Conservation (phyloP, 2,113 vertebrate species). For the Ivindomyrus marchei region DNA sequence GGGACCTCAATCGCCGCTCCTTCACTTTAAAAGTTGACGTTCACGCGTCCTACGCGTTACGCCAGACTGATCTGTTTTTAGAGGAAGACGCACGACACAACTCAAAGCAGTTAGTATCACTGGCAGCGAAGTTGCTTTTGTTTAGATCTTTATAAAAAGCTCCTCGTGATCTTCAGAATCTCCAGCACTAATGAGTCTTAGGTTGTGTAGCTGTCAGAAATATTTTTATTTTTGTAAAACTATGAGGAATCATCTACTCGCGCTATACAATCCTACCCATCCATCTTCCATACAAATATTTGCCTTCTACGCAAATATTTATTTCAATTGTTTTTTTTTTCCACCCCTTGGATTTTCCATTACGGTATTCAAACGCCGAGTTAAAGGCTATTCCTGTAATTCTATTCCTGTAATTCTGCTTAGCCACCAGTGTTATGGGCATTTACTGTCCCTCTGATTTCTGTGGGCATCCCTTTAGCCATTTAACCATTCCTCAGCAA, state of each 20-base stretch:
- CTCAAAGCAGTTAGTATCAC: background rate
- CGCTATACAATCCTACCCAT: background rate
- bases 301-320: background rate
- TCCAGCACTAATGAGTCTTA: background rate
- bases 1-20: background rate
- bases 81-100: background rate
- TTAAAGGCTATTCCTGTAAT: background rate
- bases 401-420: background rate
- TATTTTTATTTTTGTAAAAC: background rate
- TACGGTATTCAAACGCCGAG: background rate
- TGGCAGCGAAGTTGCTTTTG: background rate
- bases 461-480: background rate
- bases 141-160: background rate
- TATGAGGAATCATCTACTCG: background rate
- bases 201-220: background rate
- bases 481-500: background rate
- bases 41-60: background rate
- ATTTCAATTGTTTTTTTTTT: background rate
- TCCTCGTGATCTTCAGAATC: background rate
- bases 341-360: background rate
- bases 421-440: background rate
- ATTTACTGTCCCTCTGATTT: too few relatives aligned
- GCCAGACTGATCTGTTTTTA: background rate
- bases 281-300: background rate
- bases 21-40: background rate